Conservation (phyloP, 2,888 invertebrate species). For the Synergus japonicus region DNA sequence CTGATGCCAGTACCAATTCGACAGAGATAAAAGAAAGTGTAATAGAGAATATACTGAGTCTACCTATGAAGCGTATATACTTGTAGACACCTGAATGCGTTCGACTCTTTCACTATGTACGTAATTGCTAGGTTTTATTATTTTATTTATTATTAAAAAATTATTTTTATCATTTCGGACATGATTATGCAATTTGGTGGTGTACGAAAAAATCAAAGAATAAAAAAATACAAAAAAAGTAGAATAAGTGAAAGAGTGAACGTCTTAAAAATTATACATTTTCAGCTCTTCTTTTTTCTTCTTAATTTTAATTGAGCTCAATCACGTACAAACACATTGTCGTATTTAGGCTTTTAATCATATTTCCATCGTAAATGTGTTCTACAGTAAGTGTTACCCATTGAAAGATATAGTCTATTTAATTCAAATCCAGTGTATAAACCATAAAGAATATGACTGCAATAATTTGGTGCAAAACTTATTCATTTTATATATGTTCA, state of each 20-base stretch:
- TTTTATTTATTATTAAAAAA: background rate
- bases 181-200: background rate
- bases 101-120: background rate
- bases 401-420: conserved; percentile 32
- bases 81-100: background rate
- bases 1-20: background rate
- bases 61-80: background rate
- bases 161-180: background rate
- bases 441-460: background rate
- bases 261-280: background rate
- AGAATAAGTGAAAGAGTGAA: background rate
- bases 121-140: conserved; percentile 6
- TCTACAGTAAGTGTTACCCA: conserved; percentile 28
- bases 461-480: conserved; percentile 13
- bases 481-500: conserved; percentile 17
- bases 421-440: conserved; percentile 1
- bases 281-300: conserved; percentile 18
- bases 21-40: background rate
- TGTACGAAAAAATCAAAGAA: background rate
- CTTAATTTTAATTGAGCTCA: conserved; percentile 33
- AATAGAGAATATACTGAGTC: conserved; percentile 7
- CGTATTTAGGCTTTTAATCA: conserved; percentile 33
- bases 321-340: conserved; percentile 34
- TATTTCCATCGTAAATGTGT: background rate
- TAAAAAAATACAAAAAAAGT: background rate